phyloP scores from a whole-genome alignment of 1,140 invertebrate genomes.

The Arctopsyche grandis region DNA sequence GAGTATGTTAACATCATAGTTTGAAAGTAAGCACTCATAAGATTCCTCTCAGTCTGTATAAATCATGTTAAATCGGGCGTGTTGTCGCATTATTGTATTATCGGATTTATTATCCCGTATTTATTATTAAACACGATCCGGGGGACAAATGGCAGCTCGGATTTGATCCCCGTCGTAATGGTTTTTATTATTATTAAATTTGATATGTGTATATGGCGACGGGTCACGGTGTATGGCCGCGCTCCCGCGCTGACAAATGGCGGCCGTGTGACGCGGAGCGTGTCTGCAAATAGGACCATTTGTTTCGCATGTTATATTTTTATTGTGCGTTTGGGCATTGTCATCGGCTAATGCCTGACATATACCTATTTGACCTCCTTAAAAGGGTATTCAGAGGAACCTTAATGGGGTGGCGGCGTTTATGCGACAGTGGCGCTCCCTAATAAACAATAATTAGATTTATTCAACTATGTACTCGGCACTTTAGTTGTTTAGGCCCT shows the following conservation, averaged over 20 bases:
- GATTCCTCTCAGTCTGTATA: no score
- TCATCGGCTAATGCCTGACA: conserved; percentile 40
- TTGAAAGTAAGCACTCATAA: no score
- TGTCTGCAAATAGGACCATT: conserved; percentile 55
- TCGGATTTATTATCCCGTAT: no score
- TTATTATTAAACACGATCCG: no score
- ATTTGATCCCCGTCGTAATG: neutral
- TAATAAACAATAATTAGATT: neutral
- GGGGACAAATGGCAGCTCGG: no score
- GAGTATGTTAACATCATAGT: no score
- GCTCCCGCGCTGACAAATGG: conserved; percentile 52
- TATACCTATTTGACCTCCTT: conserved; percentile 54
- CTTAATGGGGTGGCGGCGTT: conserved; percentile 34
- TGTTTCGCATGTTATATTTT: conserved; percentile 55
- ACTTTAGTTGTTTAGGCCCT: no score
- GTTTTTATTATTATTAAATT: neutral
- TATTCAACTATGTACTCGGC: neutral
- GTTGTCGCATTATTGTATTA: no score
- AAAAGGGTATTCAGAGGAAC: conserved; percentile 51
- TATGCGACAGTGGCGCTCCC: conserved; percentile 25
- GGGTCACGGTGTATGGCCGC: conserved; percentile 44
- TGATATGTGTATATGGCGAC: neutral
- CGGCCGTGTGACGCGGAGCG: conserved; percentile 49
- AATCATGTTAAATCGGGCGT: no score
- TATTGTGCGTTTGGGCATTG: conserved; percentile 53